These are phyloP conservation scores for Centruroides sculpturatus DNA, from an alignment of 1,140 invertebrate genomes.

Conservation along the genomic window DNA sequence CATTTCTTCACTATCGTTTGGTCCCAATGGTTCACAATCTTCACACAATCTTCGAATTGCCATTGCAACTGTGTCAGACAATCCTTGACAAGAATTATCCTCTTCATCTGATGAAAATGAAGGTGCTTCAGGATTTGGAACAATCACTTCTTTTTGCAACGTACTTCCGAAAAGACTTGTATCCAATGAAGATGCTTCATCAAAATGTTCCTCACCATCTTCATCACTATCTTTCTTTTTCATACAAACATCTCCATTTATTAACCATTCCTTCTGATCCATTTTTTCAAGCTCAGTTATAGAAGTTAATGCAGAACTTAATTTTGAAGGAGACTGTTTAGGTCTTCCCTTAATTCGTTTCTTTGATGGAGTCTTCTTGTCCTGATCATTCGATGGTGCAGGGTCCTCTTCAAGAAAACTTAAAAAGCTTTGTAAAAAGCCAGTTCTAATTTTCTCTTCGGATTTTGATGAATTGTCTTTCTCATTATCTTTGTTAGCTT, in stretches of 20 bases:
- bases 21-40: conserved; percentile 7
- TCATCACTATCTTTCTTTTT: neutral
- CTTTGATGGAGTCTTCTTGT: neutral
- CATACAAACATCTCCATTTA: too few species aligned
- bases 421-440: conserved; percentile 16
- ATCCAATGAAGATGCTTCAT: conserved; percentile 10
- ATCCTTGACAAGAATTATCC: conserved; percentile 9
- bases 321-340: too few species aligned
- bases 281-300: too few species aligned
- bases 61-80: conserved; percentile 15
- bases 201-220: conserved; percentile 11
- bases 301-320: too few species aligned
- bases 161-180: conserved; percentile 5
- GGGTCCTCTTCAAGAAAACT: conserved; percentile 12
- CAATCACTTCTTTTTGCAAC: conserved; percentile 11
- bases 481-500: conserved; percentile 9
- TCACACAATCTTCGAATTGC: conserved; percentile 17
- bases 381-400: neutral
- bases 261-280: too few species aligned
- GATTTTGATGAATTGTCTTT: conserved; percentile 5
- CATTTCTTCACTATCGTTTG: neutral
- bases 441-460: conserved; percentile 6
- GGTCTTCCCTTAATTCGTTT: too few species aligned
- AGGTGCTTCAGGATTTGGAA: conserved; percentile 15
- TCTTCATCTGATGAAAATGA: conserved; percentile 18